phyloP scores from a whole-genome alignment of 1,140 invertebrate species.

The Drosophila ficusphila region DNA sequence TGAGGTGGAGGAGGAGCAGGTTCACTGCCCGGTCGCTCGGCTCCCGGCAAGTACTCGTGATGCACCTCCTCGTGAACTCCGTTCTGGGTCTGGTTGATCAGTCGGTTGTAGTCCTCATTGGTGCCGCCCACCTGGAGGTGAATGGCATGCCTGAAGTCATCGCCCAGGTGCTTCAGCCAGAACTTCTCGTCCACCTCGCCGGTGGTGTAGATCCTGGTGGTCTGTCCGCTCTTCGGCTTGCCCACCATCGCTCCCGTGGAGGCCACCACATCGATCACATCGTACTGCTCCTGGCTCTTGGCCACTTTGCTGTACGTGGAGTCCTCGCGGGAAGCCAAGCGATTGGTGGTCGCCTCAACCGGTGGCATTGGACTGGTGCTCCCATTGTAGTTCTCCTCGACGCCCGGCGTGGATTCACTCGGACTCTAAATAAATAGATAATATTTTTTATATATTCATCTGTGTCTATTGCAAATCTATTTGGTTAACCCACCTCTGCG shows the following conservation, averaged over 20 bases:
- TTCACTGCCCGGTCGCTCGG: constrained; percentile 36
- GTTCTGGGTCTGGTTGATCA: constrained; percentile 60
- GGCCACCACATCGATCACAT: constrained; percentile 60
- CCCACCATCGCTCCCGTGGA: constrained; percentile 29
- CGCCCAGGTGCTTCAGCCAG: constrained; percentile 75
- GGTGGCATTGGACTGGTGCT: constrained; percentile 12
- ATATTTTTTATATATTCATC: no score
- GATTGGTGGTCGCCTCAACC: constrained; percentile 20
- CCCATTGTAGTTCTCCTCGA: not conserved
- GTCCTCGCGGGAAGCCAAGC: constrained; percentile 33
- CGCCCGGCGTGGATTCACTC: constrained; percentile 15
- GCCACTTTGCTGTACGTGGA: not conserved
- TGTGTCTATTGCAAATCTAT: not conserved
- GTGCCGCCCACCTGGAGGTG: constrained; percentile 68
- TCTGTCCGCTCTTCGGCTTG: constrained; percentile 62
- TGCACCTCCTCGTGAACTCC: constrained; percentile 71
- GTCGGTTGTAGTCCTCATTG: constrained; percentile 68
- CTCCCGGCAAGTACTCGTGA: constrained; percentile 67
- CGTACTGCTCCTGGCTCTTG: constrained; percentile 28
- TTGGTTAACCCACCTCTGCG: constrained; percentile 26
- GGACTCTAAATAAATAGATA: not conserved
- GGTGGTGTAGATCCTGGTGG: constrained; percentile 70
- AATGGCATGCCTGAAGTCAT: constrained; percentile 76
- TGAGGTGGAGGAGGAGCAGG: not conserved
- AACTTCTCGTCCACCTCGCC: constrained; percentile 73